Percentiles rank a stretch among this genome's conserved stretches.
These are phyloP conservation scores for Nemotelus pantherinus DNA, from an alignment of 2,888 invertebrate genomes.

Conservation along the genomic window DNA sequence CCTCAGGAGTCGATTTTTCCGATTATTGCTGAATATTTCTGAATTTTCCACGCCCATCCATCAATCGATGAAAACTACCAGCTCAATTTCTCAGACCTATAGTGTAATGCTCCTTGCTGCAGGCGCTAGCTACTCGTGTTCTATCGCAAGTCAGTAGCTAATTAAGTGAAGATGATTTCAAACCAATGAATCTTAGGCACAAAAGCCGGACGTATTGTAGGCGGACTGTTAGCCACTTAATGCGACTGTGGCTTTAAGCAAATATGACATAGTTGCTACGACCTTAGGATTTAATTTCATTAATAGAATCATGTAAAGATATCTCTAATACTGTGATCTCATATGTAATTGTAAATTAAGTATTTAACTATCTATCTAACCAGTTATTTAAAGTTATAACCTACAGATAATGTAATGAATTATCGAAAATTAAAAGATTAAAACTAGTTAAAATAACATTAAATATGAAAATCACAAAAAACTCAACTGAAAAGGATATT, in stretches of 20 bases:
- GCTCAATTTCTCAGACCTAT: no score
- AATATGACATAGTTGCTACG: not conserved
- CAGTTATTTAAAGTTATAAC: slow-evolving; percentile 23
- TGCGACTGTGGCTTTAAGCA: not conserved
- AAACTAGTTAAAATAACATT: slow-evolving; percentile 36
- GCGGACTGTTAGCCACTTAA: no score
- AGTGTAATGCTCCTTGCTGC: no score
- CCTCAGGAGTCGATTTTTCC: no score
- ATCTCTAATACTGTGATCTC: slow-evolving; percentile 67
- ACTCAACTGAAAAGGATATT: slow-evolving; percentile 24
- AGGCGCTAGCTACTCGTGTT: no score
- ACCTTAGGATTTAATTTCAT: slow-evolving; percentile 10
- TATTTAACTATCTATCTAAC: slow-evolving; percentile 35
- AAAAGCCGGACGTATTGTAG: no score
- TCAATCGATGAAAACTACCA: no score
- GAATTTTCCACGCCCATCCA: no score
- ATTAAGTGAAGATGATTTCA: no score
- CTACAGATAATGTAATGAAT: slow-evolving; percentile 16
- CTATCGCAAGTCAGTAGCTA: no score
- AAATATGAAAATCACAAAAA: slow-evolving; percentile 37
- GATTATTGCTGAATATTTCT: no score
- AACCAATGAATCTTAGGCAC: no score
- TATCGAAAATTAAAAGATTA: slow-evolving; percentile 23
- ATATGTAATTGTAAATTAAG: slow-evolving; percentile 51
- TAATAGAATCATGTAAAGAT: slow-evolving; percentile 52